phyloP scores from a whole-genome alignment of 2,888 invertebrate species.

The Synergus itoensis region DNA sequence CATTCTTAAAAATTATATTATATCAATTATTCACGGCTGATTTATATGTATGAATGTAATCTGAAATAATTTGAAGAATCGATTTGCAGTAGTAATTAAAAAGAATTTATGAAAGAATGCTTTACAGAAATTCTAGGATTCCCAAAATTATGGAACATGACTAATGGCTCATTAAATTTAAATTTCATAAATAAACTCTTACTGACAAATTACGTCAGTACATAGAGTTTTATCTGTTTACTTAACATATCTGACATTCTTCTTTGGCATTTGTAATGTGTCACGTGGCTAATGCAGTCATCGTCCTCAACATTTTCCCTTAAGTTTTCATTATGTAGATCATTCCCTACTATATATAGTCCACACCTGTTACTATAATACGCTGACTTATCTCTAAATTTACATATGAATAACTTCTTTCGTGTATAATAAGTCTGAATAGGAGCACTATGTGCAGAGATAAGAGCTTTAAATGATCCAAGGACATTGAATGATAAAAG shows the following conservation, averaged over 20 bases:
- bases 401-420: conserved; percentile 25
- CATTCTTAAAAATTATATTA: not conserved
- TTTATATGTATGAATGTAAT: no score
- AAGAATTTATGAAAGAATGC: not conserved
- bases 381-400: conserved; percentile 11
- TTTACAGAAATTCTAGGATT: no score
- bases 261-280: not conserved
- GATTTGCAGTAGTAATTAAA: not conserved
- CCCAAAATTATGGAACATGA: no score
- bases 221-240: not conserved
- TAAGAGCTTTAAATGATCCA: conserved; percentile 20
- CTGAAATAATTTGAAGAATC: no score
- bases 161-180: not conserved
- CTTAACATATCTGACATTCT: not conserved
- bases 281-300: conserved; percentile 23
- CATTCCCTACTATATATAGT: conserved; percentile 9
- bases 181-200: not conserved
- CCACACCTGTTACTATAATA: conserved; percentile 27
- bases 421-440: conserved; percentile 3
- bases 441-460: conserved; percentile 7
- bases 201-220: not conserved
- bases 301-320: conserved; percentile 8
- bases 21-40: no score
- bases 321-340: not conserved
- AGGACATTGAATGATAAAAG: conserved; percentile 32